Percentiles rank a stretch among this genome's conserved stretches.
Conservation (phyloP, 2,113 vertebrate genomes). For the Mesitornis unicolor region DNA sequence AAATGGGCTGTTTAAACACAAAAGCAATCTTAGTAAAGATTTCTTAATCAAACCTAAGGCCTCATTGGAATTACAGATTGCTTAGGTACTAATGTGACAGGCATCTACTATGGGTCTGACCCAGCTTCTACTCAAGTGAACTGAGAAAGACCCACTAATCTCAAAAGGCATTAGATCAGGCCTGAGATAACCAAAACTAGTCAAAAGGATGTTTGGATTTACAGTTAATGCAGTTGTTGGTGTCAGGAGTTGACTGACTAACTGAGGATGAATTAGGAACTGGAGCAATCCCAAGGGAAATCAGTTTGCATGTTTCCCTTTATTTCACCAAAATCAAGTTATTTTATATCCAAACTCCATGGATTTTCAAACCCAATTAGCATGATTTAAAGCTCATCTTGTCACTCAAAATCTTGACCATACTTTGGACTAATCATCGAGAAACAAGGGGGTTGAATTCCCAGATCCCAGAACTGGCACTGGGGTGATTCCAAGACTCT, state of each 20-base stretch:
- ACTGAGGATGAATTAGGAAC: neutral
- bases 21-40: neutral
- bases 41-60: slow-evolving; percentile 4
- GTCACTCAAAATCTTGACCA: neutral
- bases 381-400: neutral
- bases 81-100: neutral
- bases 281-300: neutral
- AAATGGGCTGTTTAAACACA: neutral
- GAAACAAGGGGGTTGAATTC: neutral
- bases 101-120: neutral
- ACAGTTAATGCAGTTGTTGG: neutral
- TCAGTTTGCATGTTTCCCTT: neutral
- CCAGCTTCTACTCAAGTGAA: neutral
- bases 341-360: neutral
- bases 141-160: neutral
- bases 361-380: neutral
- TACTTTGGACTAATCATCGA: neutral
- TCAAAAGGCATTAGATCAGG: neutral
- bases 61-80: neutral
- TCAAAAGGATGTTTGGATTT: neutral
- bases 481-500: neutral
- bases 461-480: neutral
- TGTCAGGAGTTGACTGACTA: neutral
- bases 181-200: neutral
- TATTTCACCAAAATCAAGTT: neutral